Evolutionary conservation across 2,888 invertebrate species (phyloP).

Genomic region (Oligia latruncula): DNA sequence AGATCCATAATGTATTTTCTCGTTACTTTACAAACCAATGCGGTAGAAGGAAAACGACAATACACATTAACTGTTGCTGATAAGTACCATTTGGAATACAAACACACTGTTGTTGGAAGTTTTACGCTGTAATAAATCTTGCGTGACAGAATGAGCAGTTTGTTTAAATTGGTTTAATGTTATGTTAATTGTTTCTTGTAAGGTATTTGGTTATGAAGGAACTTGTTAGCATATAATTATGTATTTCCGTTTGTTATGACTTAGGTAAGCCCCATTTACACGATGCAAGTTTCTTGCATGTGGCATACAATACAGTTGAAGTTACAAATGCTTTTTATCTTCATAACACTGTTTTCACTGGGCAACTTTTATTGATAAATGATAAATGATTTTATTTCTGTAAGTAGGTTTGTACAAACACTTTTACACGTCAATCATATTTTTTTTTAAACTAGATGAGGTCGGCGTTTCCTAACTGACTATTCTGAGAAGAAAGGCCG

Average conservation of each 20-base stretch:
- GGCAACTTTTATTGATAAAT: no score
- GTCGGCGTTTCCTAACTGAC: no score
- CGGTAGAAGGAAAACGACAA: background rate
- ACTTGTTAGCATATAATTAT: background rate
- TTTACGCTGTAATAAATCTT: constrained; percentile 4
- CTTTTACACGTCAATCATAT: no score
- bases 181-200: background rate
- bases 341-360: no score
- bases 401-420: no score
- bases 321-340: no score
- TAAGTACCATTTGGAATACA: background rate
- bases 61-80: background rate
- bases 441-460: no score
- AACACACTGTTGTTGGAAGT: background rate
- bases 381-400: no score
- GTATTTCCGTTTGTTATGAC: background rate
- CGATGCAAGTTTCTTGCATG: no score
- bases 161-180: background rate
- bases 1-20: background rate
- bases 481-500: no score
- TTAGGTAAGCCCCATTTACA: no score
- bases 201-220: background rate
- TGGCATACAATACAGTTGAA: no score
- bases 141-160: constrained; percentile 10
- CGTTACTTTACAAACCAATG: background rate